Evolutionary conservation across 2,797 vertebrate genomes (phyloP), one percentile per base, ranked within the genome.

Genomic region (Peromyscus aztecus): DNA sequence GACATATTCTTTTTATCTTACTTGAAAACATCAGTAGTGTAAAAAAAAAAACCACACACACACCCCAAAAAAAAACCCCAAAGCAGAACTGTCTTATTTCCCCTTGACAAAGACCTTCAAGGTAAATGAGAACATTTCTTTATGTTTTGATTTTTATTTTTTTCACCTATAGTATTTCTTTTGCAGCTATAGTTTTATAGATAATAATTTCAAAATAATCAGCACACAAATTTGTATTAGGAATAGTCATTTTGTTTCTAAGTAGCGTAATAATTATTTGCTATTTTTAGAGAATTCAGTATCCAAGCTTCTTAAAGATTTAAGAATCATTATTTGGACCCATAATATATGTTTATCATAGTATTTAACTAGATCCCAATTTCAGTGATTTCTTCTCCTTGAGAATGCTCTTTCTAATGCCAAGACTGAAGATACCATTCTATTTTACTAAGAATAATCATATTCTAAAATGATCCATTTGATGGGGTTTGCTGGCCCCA

Each of bases 1-100:
- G 96, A 85, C 78, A 92, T 13, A 11, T 97, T 69, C 75, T 98
- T 98, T 98, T 98, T 98, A 98, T 96, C 90, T 98, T 98, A 96
- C 93, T 86, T 85, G 94, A 97, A 98, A 97, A 96, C 97, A 86
- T 98, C 94, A 97, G 98, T 98, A 98, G 78, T 78, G 27, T 76
- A n/a, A 90, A 93, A 49, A 57, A 34, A 59, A 76, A 49, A 11
- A 59, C 14, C 19, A 73, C 2, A 4, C 12, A 69, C 46, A 73
- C 52, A 78, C 1, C 23, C 29, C 4, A 1, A 0, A 21, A 46
- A 17, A 67, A 49, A 43, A 49, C 29, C 1, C 52, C 13, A 49
- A 52, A 63, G 43, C 61, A 49, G 43, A 49, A 24, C 69, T 40
- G 40, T 91, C 40, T 31, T 90, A 59, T 96, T 89, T 84, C 10